Base-by-base conservation (phyloP, 1,140 invertebrate genomes). In the Wasmannia auropunctata region DNA sequence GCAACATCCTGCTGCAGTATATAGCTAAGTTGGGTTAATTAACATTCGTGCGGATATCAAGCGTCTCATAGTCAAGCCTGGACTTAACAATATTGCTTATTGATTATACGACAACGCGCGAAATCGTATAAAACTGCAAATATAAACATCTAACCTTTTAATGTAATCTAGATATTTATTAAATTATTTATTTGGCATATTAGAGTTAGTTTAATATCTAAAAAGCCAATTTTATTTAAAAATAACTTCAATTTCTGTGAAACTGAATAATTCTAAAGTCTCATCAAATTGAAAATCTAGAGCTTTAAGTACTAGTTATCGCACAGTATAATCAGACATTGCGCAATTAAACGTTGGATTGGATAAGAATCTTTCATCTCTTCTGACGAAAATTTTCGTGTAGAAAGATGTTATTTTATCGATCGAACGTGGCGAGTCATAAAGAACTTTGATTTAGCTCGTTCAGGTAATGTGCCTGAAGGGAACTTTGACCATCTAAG, bases 371-470 rank as follows among this genome's bases (percentile, higher is more conserved):
- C 49, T 81, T 25, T 72, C 31, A 19, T 83, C 16, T 40, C 4
- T 16, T 40, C 25, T 14, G 31, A 72, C 4, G 4, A 58, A 58
- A 83, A 46, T 58, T 83, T 60, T 60, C 40, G 22, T 65, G 54
- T 54, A 86, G 58, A 67, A 80, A 85, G 56, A 72, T 77, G 54
- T 88, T 77, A 37, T 86, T 81, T 89, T 74, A 56, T 67, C 54
- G 37, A 67, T n/a, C 43, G 14, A 72, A 34, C 58, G 34, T 56
- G 28, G 54, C 28, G 16, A 74, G 46, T 80, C 40, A 67, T 83
- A 86, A 89, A 88, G 28, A 83, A 75, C 40, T 72, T 58, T 28
- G 67, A 49, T 56, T 86, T 77, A 85, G 58, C 62, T 83, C n/a
- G 40, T 70, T 83, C 76, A 79, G n/a, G 34, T 54, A 88, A 86